phyloP scores from a whole-genome alignment of 2,888 invertebrate genomes.

The Eupithecia pulchellata region DNA sequence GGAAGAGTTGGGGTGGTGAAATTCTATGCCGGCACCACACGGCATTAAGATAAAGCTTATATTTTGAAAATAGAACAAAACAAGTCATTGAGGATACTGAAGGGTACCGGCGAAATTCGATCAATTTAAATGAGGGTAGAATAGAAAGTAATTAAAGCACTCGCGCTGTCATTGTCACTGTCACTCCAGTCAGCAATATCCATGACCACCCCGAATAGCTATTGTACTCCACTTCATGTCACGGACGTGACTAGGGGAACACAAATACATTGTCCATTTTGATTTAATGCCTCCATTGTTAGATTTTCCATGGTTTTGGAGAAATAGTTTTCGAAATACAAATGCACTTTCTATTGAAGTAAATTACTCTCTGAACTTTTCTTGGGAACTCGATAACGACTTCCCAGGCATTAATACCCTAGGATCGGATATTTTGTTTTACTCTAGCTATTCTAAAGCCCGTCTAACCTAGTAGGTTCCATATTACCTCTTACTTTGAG shows the following conservation, averaged over 20 bases:
- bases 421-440: not conserved
- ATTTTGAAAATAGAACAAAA: not conserved
- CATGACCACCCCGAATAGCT: slow-evolving; percentile 69
- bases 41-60: no score
- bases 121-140: slow-evolving; percentile 28
- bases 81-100: not conserved
- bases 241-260: slow-evolving; percentile 69
- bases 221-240: slow-evolving; percentile 75
- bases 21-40: no score
- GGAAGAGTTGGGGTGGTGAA: no score
- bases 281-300: slow-evolving; percentile 68
- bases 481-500: not conserved
- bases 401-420: not conserved
- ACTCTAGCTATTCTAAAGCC: not conserved
- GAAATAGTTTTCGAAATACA: slow-evolving; percentile 38
- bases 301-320: slow-evolving; percentile 45
- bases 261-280: slow-evolving; percentile 64
- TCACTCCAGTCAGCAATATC: slow-evolving; percentile 55
- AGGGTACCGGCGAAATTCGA: slow-evolving; percentile 22
- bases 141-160: slow-evolving; percentile 68
- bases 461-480: not conserved
- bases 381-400: not conserved
- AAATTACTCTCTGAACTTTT: slow-evolving; percentile 22
- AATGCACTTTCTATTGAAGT: slow-evolving; percentile 20
- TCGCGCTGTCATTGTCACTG: slow-evolving; percentile 66